Conservation (phyloP, 2,113 vertebrate species). For the Ptyas mucosa region DNA sequence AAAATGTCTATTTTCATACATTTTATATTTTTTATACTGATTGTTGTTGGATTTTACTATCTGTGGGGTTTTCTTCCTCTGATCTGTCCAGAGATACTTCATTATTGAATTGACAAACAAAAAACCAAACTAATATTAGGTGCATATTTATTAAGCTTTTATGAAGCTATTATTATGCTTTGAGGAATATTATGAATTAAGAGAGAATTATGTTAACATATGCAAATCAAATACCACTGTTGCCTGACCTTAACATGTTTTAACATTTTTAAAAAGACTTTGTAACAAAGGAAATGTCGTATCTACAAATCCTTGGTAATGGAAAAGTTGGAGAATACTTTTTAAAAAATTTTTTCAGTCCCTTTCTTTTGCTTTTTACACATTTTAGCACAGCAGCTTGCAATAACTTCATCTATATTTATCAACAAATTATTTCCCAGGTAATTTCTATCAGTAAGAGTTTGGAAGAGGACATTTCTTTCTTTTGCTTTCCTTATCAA, state of each 20-base stretch:
- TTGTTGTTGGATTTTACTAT: neutral
- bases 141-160: neutral
- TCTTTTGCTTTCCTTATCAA: neutral
- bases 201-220: neutral
- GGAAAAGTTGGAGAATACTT: neutral
- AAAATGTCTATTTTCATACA: neutral
- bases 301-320: neutral
- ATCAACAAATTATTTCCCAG: slow-evolving; percentile 2
- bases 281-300: neutral
- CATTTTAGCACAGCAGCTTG: neutral
- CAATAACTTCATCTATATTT: neutral
- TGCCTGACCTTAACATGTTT: neutral
- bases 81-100: neutral
- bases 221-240: neutral
- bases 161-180: neutral
- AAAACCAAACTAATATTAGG: neutral
- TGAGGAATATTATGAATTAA: neutral
- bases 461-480: neutral
- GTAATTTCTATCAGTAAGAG: neutral
- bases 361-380: neutral
- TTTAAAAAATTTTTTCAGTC: neutral
- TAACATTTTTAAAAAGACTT: neutral
- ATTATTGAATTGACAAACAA: neutral
- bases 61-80: neutral
- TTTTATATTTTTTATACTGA: neutral